Evolutionary conservation across 2,888 invertebrate genomes (phyloP).

Genomic region (Congeria kusceri): DNA sequence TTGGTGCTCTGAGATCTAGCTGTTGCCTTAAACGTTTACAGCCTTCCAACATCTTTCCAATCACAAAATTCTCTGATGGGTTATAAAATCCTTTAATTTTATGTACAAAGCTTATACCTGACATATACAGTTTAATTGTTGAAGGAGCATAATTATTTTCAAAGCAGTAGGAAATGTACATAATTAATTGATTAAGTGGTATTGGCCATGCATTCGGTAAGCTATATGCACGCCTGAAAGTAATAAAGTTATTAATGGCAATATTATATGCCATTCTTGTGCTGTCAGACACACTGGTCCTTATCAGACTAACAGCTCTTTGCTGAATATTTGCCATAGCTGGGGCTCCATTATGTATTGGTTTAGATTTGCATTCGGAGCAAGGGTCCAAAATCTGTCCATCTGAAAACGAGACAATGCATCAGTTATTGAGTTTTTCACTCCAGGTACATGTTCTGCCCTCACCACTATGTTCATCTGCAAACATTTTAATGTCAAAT

Average conservation of each 20-base stretch:
- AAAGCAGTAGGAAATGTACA: neutral
- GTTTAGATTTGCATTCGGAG: constrained; percentile 14
- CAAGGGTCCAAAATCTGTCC: constrained; percentile 22
- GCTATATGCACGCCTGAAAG: neutral
- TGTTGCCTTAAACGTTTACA: neutral
- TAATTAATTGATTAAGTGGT: neutral
- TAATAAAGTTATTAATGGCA: constrained; percentile 1
- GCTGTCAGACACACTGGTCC: constrained; percentile 10
- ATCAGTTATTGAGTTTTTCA: constrained; percentile 32
- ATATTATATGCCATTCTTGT: constrained; percentile 9
- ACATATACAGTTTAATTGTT: neutral
- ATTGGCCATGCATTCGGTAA: constrained; percentile 10
- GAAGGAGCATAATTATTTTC: neutral
- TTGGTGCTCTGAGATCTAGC: neutral
- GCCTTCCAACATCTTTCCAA: constrained; percentile 7
- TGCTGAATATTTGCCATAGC: constrained; percentile 29
- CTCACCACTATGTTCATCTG: constrained; percentile 25
- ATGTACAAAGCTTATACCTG: constrained; percentile 7
- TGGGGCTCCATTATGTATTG: constrained; percentile 12
- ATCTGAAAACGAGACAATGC: constrained; percentile 35
- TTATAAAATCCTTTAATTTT: constrained; percentile 9
- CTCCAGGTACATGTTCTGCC: constrained; percentile 27
- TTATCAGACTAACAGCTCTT: neutral
- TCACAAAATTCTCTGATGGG: neutral
- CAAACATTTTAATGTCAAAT: constrained; percentile 28